Evolutionary conservation across 2,113 vertebrate genomes (phyloP).

Genomic region (Hyla sarda): DNA sequence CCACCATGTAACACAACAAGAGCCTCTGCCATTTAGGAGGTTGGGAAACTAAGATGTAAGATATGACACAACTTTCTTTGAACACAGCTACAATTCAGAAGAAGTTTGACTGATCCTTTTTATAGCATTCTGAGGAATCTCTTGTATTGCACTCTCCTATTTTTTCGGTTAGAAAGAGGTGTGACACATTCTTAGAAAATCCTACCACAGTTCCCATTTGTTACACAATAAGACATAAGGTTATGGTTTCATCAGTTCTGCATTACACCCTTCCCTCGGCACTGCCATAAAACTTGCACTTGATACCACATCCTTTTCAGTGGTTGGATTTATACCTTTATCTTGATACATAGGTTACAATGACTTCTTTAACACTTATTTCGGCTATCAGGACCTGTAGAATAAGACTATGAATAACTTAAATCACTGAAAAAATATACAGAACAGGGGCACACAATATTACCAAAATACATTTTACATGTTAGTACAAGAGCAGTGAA

Average conservation of each 20-base stretch:
- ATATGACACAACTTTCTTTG: neutral
- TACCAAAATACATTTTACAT: too few species aligned
- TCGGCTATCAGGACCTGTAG: too few species aligned
- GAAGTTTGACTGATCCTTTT: too few species aligned
- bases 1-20: too few species aligned
- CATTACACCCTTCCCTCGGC: neutral
- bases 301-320: conserved; percentile 8
- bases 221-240: neutral
- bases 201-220: neutral
- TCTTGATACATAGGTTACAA: too few species aligned
- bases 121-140: neutral
- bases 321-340: neutral
- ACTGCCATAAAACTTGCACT: neutral
- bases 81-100: neutral
- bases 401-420: too few species aligned
- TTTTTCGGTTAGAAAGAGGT: neutral
- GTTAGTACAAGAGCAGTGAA: too few species aligned
- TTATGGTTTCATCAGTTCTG: neutral
- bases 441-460: too few species aligned
- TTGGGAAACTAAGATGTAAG: neutral
- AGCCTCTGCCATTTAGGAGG: too few species aligned
- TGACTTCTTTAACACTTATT: too few species aligned
- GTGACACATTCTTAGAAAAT: neutral
- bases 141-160: neutral
- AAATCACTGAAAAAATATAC: too few species aligned